Base-by-base conservation (phyloP, 2,113 vertebrate species). In the Anthoscopus minutus region DNA sequence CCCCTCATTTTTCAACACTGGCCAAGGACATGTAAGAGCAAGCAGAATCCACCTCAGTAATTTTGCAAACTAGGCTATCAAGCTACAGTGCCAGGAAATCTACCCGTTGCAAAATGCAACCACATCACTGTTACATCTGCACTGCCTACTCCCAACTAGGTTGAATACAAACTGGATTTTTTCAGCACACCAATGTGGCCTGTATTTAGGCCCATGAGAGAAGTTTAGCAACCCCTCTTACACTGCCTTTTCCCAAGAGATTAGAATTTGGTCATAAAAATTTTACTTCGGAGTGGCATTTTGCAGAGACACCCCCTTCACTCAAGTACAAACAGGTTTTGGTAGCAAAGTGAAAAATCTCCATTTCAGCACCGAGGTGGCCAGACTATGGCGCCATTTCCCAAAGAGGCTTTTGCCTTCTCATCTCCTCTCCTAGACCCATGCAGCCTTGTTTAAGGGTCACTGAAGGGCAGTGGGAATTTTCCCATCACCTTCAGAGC, bases 41-140 rank as follows among this genome's bases (percentile, higher is more conserved):
- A 57, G 87, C 66, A 93, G 73, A 88, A 57, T 44, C 53, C 53
- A 35, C 48, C 86, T 92, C 14, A 9, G 33, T n/a, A 20, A 67
- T 67, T 81, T 50, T 93, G 93, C 91, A 95, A 94, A 87, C 86
- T n/a, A 66, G 77, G 87, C 73, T 82, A 60, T 69, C 33, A 27
- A 33, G 65, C 76, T 85, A 31, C 61, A 76, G 69, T 84, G 81
- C 91, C 92, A 96, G 90, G 84, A 94, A 89, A 85, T 42, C 67
- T 89, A 92, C 87, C 92, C 94, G 89, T 74, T 96, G 77, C 93
- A 92, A 97, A 96, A 96, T 17, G 25, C 47, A 76, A 11, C 28
- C 60, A 22, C 72, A 48, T 40, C n/a, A 13, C 3, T 40, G 45
- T 81, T 81, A 95, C 50, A 58, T 42, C 78, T 35, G 73, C 87